Conservation (phyloP, 2,797 vertebrate genomes). For the Carduelis carduelis region DNA sequence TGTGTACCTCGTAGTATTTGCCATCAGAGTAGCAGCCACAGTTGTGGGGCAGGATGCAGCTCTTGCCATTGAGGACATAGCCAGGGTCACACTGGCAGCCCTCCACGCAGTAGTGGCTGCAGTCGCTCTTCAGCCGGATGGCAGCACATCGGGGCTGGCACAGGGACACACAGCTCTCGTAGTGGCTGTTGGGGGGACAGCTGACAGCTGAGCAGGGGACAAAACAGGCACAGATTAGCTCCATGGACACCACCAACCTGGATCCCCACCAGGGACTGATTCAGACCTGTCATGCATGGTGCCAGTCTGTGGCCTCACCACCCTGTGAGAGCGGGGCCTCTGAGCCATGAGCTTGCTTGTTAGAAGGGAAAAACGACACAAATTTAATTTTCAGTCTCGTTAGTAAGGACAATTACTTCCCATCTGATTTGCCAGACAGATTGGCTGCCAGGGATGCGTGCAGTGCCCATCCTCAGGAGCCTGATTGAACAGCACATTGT, state of each 20-base stretch:
- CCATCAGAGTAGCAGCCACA: slow-evolving; percentile 95
- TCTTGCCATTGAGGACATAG: slow-evolving; percentile 93
- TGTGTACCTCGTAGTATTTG: slow-evolving; percentile 91
- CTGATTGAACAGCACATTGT: slow-evolving; percentile 48
- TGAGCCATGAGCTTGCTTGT: not conserved
- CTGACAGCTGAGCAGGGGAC: slow-evolving; percentile 78
- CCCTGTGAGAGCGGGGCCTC: not conserved
- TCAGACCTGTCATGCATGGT: rapidly evolving
- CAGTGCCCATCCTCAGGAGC: not conserved
- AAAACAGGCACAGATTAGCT: not conserved
- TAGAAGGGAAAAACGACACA: not conserved
- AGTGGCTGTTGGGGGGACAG: slow-evolving; percentile 94
- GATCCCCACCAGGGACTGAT: rapidly evolving
- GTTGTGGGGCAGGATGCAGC: slow-evolving; percentile 92
- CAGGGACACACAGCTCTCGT: slow-evolving; percentile 89
- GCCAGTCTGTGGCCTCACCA: not conserved
- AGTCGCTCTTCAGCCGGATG: slow-evolving; percentile 91
- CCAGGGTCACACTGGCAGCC: slow-evolving; percentile 95
- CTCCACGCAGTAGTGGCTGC: slow-evolving; percentile 94
- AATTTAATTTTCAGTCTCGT: slow-evolving; percentile 42
- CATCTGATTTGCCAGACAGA: not conserved
- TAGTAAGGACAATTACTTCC: slow-evolving; percentile 55
- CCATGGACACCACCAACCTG: not conserved
- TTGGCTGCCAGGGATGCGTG: slow-evolving; percentile 1
- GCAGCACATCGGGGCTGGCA: slow-evolving; percentile 96